Evolutionary conservation across 2,797 vertebrate species (phyloP).

Genomic region (Coreius guichenoti): DNA sequence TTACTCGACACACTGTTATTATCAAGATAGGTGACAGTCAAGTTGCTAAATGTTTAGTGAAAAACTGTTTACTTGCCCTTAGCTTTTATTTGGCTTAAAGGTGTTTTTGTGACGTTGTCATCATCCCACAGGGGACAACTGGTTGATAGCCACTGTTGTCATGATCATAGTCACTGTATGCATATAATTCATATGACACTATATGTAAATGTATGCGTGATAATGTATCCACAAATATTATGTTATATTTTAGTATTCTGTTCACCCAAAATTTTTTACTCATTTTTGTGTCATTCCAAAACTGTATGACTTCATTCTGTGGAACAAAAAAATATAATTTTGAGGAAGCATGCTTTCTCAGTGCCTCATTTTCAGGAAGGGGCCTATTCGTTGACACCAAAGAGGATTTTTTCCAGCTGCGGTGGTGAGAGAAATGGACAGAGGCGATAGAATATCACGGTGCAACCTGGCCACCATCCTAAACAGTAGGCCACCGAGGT

Average conservation of each 20-base stretch:
- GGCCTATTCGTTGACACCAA: no score
- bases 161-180: not conserved
- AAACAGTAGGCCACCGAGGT: no score
- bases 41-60: not conserved
- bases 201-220: not conserved
- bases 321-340: not conserved
- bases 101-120: not conserved
- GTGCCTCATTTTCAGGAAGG: no score
- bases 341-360: no score
- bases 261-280: no score
- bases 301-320: no score
- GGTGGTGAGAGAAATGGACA: no score
- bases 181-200: not conserved
- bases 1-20: not conserved
- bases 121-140: not conserved
- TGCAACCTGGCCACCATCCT: no score
- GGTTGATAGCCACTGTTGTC: not conserved
- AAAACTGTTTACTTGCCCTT: not conserved
- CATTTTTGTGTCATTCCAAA: no score
- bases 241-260: no score
- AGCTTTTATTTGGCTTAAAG: conserved; percentile 8
- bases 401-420: no score
- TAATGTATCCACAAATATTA: not conserved
- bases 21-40: not conserved
- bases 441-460: no score